Evolutionary conservation across 2,888 invertebrate species (phyloP).

Genomic region (Drosophila prostipennis): DNA sequence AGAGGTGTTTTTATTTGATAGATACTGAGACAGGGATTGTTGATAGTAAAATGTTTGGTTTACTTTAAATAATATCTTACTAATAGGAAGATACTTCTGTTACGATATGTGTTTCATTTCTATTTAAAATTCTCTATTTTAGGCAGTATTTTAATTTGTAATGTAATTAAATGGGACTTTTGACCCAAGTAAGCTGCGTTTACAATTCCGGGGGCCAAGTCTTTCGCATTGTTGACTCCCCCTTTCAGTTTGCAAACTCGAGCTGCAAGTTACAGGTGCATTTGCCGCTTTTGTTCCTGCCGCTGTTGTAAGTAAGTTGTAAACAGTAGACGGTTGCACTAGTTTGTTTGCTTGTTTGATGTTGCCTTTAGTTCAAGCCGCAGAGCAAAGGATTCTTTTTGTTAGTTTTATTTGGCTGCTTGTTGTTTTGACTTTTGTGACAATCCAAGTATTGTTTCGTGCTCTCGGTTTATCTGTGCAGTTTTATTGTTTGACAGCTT

Average conservation of each 20-base stretch:
- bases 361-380: slow-evolving; percentile 15
- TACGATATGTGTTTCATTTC: too few species aligned
- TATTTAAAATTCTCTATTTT: too few species aligned
- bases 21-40: too few species aligned
- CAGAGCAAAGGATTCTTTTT: slow-evolving; percentile 12
- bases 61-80: too few species aligned
- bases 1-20: too few species aligned
- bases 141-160: neutral
- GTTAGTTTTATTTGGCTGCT: slow-evolving; percentile 21
- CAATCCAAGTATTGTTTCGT: slow-evolving; percentile 37
- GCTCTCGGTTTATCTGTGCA: slow-evolving; percentile 37
- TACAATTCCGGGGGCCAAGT: neutral
- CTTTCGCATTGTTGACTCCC: slow-evolving; percentile 9
- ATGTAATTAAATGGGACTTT: neutral
- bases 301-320: slow-evolving; percentile 21
- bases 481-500: slow-evolving; percentile 49
- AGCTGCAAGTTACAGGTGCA: slow-evolving; percentile 9
- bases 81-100: too few species aligned
- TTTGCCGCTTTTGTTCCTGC: slow-evolving; percentile 6
- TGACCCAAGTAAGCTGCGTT: slow-evolving; percentile 8
- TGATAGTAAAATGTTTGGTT: too few species aligned
- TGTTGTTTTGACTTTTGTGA: slow-evolving; percentile 36
- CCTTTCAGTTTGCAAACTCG: slow-evolving; percentile 1
- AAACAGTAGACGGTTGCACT: slow-evolving; percentile 23
- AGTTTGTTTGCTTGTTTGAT: slow-evolving; percentile 14